A percentile compares a stretch with the other conserved stretches of the same genome.
Evolutionary conservation across 1,140 invertebrate species (phyloP).

Genomic region (Cherax quadricarinatus): DNA sequence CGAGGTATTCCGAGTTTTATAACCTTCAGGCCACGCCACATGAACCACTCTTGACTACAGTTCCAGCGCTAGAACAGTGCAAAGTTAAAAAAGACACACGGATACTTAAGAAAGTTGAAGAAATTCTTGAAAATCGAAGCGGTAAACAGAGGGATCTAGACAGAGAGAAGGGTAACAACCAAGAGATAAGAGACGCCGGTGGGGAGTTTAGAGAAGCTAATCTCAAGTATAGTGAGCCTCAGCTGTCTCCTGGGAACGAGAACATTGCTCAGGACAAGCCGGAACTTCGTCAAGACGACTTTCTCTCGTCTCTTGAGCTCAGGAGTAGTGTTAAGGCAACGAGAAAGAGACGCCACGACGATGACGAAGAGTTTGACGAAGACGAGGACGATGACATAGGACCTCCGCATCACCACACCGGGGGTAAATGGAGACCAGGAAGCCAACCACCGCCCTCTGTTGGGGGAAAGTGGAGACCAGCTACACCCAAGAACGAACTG

Average conservation of each 20-base stretch:
- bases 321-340: slow-evolving; percentile 43
- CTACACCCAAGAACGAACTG: slow-evolving; percentile 41
- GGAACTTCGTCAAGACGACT: slow-evolving; percentile 63
- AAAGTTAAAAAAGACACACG: slow-evolving; percentile 36
- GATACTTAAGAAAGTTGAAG: not conserved
- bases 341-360: slow-evolving; percentile 38
- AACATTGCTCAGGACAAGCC: slow-evolving; percentile 9
- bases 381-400: slow-evolving; percentile 57
- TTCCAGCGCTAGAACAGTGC: slow-evolving; percentile 36
- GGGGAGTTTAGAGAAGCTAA: slow-evolving; percentile 19
- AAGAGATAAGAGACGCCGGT: not conserved
- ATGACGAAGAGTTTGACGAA: slow-evolving; percentile 58
- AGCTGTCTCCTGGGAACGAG: not conserved
- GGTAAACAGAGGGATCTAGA: not conserved
- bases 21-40: slow-evolving; percentile 37
- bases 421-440: slow-evolving; percentile 65
- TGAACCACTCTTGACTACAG: slow-evolving; percentile 43
- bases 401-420: slow-evolving; percentile 62
- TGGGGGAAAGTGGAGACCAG: slow-evolving; percentile 61
- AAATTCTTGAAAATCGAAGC: slow-evolving; percentile 18
- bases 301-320: slow-evolving; percentile 61
- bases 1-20: slow-evolving; percentile 58
- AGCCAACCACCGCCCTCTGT: slow-evolving; percentile 57
- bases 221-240: slow-evolving; percentile 36
- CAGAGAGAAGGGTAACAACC: not conserved